Evolutionary conservation across 2,888 invertebrate species (phyloP), one percentile per base, ranked within the genome.

Genomic region (Ophion ventricosus): DNA sequence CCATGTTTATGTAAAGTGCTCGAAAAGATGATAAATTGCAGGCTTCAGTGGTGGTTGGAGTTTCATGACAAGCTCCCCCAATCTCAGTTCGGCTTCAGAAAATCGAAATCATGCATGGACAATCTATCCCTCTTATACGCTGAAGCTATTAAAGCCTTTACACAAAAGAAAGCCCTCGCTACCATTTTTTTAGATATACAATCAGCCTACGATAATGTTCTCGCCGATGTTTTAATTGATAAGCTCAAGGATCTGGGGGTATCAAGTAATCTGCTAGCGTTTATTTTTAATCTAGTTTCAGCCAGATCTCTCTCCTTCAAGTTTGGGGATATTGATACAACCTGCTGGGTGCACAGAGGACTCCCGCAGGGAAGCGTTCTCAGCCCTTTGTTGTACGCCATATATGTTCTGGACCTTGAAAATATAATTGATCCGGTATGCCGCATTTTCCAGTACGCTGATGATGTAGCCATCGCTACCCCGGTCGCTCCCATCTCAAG

Each of bases 321-420:
- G n/a, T n/a, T n/a, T n/a, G n/a, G n/a, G n/a, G n/a, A n/a, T n/a
- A n/a, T n/a, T n/a, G n/a, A 4, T 57, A 63, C 17, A 74, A 25
- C 29, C 49, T 61, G n/a, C n/a, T n/a, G n/a, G n/a, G n/a, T n/a
- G n/a, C n/a, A n/a, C n/a, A n/a, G n/a, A n/a, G n/a, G n/a, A 4
- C 61, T 74, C 26, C 74, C 74, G 3, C 74, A 74, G 26, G 74
- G 74, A 14, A 72, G 59, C 23, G 72, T 72, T 2, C 10, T 72
- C 20, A 72, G 72, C 23, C 72, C 72, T 10, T 0, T 74, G 11
- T 49, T 74, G n/a, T 74, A 74, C 26, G 57, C 61, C 2, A 35
- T 74, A 17, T 74, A 74, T 10, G 57, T 74, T 1, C 11, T 14
- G n/a, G 63, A 49, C 1, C 2, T n/a, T n/a, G n/a, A n/a, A n/a